Evolutionary conservation across 2,113 vertebrate genomes (phyloP), one percentile per base, ranked within the genome.

Genomic region (Podarcis muralis): DNA sequence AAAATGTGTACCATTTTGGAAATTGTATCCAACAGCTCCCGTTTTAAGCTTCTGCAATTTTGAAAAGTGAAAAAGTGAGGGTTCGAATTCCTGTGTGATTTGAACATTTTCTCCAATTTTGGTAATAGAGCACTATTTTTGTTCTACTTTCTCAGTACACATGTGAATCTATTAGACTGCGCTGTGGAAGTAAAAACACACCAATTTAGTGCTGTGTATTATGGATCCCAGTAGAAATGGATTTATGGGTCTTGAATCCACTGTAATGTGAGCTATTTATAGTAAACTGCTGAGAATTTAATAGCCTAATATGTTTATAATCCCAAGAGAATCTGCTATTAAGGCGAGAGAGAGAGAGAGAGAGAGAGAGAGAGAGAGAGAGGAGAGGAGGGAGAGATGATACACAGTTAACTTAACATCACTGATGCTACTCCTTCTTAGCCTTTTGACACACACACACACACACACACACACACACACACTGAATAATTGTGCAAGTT

Each of bases 291-390:
- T 59, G 84, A 92, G 35, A 88, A 83, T 94, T 94, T 93, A 92
- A 94, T 88, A 90, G 79, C 87, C 72, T 92, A 78, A 88, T 78
- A 18, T 84, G 90, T 87, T 87, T 85, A 94, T 92, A 90, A 94
- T 93, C 95, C 90, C 84, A 53, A 71, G 30, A 75, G 81, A 89
- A 59, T 80, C 9, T 91, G 53, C 23, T 92, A 86, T 89, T 92
- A 90, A 81, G 93, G 80, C 83, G 72, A 91, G 87, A 84, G 37
- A 43, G 87, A 84, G 37, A 74, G 86, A 79, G 32, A 79, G 87
- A 78, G 90, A 74, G 86, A 79, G 72, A 91, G 87, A 84, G 37
- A 43, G 87, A 84, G 37, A 74, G 86, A 79, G 32, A 79, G 87
- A 78, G 90, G 66, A 79, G 16, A 77, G 53, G 88, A 91, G 83